Evolutionary conservation across 2,113 vertebrate species (phyloP), one percentile per base, ranked within the genome.

Genomic region (Camarhynchus parvulus): DNA sequence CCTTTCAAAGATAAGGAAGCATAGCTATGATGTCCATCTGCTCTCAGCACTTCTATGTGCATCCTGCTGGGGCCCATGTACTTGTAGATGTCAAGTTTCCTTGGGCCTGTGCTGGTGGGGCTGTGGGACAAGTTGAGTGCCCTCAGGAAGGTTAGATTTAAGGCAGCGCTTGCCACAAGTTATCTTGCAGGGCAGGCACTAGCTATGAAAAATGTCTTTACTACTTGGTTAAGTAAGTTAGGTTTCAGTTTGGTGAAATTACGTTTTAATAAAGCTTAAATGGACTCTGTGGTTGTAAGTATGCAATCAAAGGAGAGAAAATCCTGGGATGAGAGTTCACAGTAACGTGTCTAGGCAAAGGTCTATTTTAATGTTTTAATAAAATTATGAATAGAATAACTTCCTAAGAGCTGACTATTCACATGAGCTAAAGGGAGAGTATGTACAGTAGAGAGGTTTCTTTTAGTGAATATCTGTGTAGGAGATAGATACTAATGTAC

Each of bases 171-270:
- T 76, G 53, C 28, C 31, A 25, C 23, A 21, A 17, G 31, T 14
- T 4, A 1, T 19, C 19, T 25, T 8, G 1, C 16, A 0, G 8
- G 19, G 39, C 14, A 25, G 41, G 9, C 19, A 10, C 14, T 44
- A n/a, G 22, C 10, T 10, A 3, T 17, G 30, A 46, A 41, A 56
- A 74, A 35, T n/a, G 6, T 18, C 59, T 50, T 59, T 3, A 1
- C 44, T 77, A 13, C 11, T 10, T 20, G 13, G 2, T 44, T 64
- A 37, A 49, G 17, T 0, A 3, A 63, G 20, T 28, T 0, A 1
- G 31, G 4, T 47, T 78, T 79, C 21, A 5, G 13, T 64, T 47
- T 61, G 18, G 8, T 46, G 24, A 73, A 20, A 30, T 49, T 15
- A 3, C 11, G 2, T 42, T 86, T 84, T 59, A 21, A n/a, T 30